A percentile compares a stretch with the other conserved stretches of the same genome.
These are phyloP conservation scores for Mionectes olivaceus DNA, from an alignment of 2,797 vertebrate genomes.

Conservation along the genomic window DNA sequence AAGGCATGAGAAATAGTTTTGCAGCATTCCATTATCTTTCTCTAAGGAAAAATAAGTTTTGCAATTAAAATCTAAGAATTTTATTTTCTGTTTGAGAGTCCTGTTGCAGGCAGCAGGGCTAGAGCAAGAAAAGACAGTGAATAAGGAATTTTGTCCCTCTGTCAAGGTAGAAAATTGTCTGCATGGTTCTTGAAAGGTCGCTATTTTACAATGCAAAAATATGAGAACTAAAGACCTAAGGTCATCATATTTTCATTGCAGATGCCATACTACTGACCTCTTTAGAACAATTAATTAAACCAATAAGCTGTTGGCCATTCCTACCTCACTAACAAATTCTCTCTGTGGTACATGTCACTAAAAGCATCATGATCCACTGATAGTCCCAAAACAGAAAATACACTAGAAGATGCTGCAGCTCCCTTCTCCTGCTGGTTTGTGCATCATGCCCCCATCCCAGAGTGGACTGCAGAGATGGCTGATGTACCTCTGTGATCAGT, in stretches of 20 bases:
- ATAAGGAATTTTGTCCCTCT: background rate
- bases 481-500: rapidly evolving
- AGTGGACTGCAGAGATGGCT: background rate
- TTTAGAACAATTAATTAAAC: background rate
- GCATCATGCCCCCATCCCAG: background rate
- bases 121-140: background rate
- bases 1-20: background rate
- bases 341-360: background rate
- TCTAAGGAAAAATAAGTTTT: background rate
- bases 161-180: background rate
- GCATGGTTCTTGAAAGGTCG: background rate
- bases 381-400: background rate
- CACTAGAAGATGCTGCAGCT: background rate
- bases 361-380: background rate
- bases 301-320: background rate
- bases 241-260: background rate
- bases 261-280: background rate
- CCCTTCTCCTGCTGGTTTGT: background rate
- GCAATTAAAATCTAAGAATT: background rate
- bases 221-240: background rate
- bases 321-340: background rate
- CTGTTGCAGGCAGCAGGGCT: background rate
- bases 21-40: background rate
- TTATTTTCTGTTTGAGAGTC: background rate
- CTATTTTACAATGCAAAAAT: background rate